phyloP scores from a whole-genome alignment of 35 echinoderm and acorn worm species.

The Hemicentrotus pulcherrimus region DNA sequence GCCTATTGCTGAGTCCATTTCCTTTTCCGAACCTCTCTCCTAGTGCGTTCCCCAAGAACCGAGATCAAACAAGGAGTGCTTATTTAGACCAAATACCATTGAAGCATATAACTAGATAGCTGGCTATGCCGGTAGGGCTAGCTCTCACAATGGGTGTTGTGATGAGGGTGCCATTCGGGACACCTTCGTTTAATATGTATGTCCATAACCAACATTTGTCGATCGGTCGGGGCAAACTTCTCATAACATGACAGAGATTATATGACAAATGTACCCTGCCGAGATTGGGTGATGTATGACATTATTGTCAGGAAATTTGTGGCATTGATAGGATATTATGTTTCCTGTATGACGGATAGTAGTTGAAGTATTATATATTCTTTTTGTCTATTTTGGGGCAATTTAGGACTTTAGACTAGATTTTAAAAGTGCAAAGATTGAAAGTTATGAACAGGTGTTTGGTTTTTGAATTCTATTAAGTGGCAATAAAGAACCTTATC shows the following conservation, averaged over 20 bases:
- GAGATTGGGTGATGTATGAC: neutral
- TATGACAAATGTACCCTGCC: neutral
- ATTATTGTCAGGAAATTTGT: neutral
- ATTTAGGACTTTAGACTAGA: neutral
- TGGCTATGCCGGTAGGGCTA: neutral
- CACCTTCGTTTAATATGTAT: neutral
- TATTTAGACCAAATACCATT: constrained; percentile 19
- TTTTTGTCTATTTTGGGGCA: neutral
- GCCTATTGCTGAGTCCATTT: neutral
- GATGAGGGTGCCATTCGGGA: neutral
- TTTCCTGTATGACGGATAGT: neutral
- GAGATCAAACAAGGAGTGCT: neutral
- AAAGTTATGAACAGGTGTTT: neutral
- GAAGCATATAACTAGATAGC: constrained; percentile 11
- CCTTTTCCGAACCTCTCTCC: neutral
- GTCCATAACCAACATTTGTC: constrained; percentile 2
- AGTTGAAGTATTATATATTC: neutral
- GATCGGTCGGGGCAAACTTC: neutral
- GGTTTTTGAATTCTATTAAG: neutral
- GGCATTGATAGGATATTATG: constrained; percentile 4
- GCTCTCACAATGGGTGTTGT: neutral
- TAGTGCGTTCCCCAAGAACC: neutral
- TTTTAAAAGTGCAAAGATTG: neutral
- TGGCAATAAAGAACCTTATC: neutral
- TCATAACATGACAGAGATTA: neutral